Evolutionary conservation across 2,113 vertebrate species (phyloP), one percentile per base, ranked within the genome.

Genomic region (Prionailurus viverrinus): DNA sequence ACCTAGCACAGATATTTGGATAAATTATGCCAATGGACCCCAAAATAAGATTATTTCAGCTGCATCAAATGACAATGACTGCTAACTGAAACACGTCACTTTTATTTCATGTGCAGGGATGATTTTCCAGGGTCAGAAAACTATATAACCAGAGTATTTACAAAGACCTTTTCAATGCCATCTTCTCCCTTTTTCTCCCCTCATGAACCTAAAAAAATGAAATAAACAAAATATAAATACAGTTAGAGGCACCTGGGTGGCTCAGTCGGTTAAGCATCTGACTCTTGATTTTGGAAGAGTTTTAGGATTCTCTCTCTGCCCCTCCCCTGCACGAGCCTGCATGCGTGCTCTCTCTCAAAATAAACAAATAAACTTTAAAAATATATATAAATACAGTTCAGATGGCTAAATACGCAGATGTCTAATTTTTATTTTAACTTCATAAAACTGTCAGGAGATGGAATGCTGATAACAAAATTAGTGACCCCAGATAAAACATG

Each of bases 371-470:
- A 69, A 85, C 7, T 51, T 51, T 18, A 58, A 19, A 69, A 41
- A 91, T 9, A 45, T 45, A 41, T 13, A 63, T n/a, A 95, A 83
- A 89, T 48, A 89, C 4, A 27, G 39, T 86, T 96, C 31, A 65
- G 21, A 48, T 68, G 14, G 1, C n/a, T 48, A 89, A 55, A 84
- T 80, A 53, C n/a, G 4, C 9, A 93, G 29, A 41, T 18, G 29
- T n/a, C 13, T 93, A 88, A 53, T 66, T 82, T 95, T 92, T 68
- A 58, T 93, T 88, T 74, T 76, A 68, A 33, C 13, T 85, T 91
- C 51, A 58, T 36, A 96, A 73, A 84, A 92, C 71, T 78, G 3
- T 7, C 39, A 58, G 4, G 33, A 36, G 7, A 65, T 11, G 23
- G 4, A 95, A 78, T 27, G 7, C 15, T 69, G 19, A 81, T 89